Conservation (phyloP, 1,140 invertebrate species). For the Callitettix versicolor region DNA sequence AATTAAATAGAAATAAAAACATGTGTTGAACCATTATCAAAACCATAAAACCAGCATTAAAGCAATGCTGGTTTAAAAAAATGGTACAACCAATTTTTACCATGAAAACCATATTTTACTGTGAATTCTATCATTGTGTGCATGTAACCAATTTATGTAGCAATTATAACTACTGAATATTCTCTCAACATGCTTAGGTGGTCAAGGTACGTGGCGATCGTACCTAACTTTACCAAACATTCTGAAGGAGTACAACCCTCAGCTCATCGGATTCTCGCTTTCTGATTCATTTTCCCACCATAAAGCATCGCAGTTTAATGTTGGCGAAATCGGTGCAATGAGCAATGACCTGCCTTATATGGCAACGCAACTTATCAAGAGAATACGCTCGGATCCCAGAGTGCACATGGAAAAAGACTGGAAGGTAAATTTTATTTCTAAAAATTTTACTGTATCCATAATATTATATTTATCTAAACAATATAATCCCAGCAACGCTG, state of each 20-base stretch:
- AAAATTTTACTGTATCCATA: too few species aligned
- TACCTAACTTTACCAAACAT: constrained; percentile 46
- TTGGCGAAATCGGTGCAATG: constrained; percentile 48
- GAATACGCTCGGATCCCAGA: constrained; percentile 44
- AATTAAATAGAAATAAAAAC: too few species aligned
- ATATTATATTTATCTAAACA: too few species aligned
- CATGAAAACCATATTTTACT: too few species aligned
- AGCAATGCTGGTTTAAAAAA: too few species aligned
- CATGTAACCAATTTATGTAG: too few species aligned
- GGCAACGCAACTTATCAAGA: constrained; percentile 45
- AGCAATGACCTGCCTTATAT: constrained; percentile 49
- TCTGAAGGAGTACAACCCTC: constrained; percentile 51
- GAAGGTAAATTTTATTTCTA: constrained; percentile 54
- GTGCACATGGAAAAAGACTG: constrained; percentile 50
- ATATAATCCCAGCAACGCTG: too few species aligned
- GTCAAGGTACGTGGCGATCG: constrained; percentile 45
- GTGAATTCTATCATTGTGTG: too few species aligned
- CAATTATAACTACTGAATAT: too few species aligned
- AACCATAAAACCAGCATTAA: too few species aligned
- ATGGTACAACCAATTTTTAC: too few species aligned
- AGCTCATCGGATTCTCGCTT: constrained; percentile 45
- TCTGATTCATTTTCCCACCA: constrained; percentile 38
- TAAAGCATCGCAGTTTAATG: constrained; percentile 43
- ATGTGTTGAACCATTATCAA: too few species aligned
- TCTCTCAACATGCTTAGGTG: constrained; percentile 42